Conservation (phyloP, 2,113 vertebrate species). For the Trochalopteron elliotii region DNA sequence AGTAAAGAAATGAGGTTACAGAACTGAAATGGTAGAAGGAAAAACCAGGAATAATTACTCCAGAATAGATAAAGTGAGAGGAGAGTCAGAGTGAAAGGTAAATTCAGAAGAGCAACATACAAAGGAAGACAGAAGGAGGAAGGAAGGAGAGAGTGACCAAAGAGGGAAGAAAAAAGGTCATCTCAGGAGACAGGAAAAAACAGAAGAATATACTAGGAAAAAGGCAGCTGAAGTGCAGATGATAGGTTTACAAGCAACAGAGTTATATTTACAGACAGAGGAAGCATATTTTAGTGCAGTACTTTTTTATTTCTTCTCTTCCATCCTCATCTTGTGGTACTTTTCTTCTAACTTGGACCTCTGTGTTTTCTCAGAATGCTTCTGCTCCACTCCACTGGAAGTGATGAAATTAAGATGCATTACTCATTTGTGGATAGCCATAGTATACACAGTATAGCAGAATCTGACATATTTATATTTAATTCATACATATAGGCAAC, state of each 20-base stretch:
- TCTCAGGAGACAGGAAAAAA: neutral
- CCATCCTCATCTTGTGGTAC: neutral
- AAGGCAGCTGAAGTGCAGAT: neutral
- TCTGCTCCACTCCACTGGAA: neutral
- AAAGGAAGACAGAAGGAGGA: neutral
- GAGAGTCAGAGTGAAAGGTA: neutral
- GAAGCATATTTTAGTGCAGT: neutral
- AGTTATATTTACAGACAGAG: slow-evolving; percentile 20
- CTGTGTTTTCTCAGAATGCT: neutral
- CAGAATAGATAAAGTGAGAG: neutral
- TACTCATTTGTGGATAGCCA: neutral
- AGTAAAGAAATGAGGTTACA: neutral
- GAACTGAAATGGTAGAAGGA: neutral
- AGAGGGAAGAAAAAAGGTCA: neutral
- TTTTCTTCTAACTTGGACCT: neutral
- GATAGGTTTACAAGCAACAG: slow-evolving; percentile 3
- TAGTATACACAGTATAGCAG: neutral
- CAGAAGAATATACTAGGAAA: neutral
- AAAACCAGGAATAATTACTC: neutral
- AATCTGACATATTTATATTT: neutral
- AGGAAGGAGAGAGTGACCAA: neutral
- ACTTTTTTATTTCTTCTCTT: neutral
- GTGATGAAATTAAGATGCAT: neutral
- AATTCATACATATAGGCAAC: neutral
- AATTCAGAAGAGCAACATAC: neutral